These are phyloP conservation scores for Aleiodes alternator DNA, from an alignment of 2,888 invertebrate species.

Conservation along the genomic window DNA sequence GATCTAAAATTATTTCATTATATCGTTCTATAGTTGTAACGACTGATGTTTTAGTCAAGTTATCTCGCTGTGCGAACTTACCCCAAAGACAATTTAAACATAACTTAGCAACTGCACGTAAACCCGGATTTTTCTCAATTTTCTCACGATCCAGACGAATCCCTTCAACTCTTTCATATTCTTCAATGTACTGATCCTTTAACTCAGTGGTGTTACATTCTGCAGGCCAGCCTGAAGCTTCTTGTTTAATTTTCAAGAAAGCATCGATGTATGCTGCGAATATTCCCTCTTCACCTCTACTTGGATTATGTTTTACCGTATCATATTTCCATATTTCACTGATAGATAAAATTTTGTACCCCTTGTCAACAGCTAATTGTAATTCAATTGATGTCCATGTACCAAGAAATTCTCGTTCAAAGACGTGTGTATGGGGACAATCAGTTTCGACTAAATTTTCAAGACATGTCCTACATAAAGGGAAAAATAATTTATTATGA, in stretches of 20 bases:
- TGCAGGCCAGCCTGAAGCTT: not conserved
- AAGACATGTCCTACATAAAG: not conserved
- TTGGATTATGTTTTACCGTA: not conserved
- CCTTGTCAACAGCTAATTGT: not conserved
- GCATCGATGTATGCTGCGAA: not conserved
- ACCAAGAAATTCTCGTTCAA: not conserved
- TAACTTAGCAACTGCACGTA: too few relatives aligned
- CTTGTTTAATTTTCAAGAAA: not conserved
- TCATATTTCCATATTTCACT: not conserved
- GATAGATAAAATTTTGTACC: not conserved
- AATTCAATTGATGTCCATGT: not conserved
- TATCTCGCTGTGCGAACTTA: too few relatives aligned
- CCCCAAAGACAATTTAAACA: too few relatives aligned
- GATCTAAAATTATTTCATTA: too few relatives aligned
- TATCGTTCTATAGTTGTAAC: too few relatives aligned
- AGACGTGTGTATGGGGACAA: not conserved
- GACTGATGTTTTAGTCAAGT: too few relatives aligned
- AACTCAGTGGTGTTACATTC: not conserved
- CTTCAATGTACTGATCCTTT: not conserved
- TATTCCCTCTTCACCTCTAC: not conserved
- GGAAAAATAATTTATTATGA: not conserved
- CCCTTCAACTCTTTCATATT: not conserved
- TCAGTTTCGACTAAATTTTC: not conserved
- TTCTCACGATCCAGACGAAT: not conserved
- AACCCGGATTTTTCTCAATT: too few relatives aligned